Conservation (phyloP, 2,888 invertebrate genomes). For the Caradrina clavipalpis region DNA sequence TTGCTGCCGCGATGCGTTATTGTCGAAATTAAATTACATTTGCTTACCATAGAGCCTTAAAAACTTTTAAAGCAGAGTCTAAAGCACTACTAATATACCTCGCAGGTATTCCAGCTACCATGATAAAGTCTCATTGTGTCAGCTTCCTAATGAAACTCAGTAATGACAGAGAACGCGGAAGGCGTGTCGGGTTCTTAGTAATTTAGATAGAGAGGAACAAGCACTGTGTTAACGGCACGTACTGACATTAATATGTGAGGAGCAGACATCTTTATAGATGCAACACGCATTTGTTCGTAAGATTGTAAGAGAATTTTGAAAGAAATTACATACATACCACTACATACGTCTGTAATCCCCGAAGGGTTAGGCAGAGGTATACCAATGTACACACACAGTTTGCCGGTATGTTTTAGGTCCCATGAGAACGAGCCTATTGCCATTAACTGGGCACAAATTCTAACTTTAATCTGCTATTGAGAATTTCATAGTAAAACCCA, state of each 20-base stretch:
- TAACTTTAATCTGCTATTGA: too few relatives aligned
- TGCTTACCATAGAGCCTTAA: neutral
- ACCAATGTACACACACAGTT: too few relatives aligned
- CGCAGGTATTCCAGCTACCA: slow-evolving; percentile 13
- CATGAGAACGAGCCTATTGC: too few relatives aligned
- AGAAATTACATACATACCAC: neutral
- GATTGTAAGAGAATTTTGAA: neutral
- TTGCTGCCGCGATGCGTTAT: too few relatives aligned
- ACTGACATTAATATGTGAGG: slow-evolving; percentile 40
- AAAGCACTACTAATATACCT: neutral
- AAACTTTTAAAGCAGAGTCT: neutral
- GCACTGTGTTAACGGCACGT: slow-evolving; percentile 38
- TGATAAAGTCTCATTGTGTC: slow-evolving; percentile 8
- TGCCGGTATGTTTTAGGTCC: too few relatives aligned
- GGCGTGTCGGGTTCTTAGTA: slow-evolving; percentile 39
- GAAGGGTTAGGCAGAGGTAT: too few relatives aligned
- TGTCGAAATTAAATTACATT: too few relatives aligned
- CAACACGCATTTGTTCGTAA: slow-evolving; percentile 15
- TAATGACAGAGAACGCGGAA: slow-evolving; percentile 44
- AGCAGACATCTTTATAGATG: slow-evolving; percentile 6
- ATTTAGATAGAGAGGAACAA: slow-evolving; percentile 30
- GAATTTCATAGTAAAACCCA: too few relatives aligned
- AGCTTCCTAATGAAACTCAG: slow-evolving; percentile 38
- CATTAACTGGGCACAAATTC: too few relatives aligned
- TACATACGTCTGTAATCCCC: too few relatives aligned